A percentile compares a stretch with the other conserved stretches of the same genome.
Conservation (phyloP, 2,888 invertebrate genomes). For the Tridacna gigas region DNA sequence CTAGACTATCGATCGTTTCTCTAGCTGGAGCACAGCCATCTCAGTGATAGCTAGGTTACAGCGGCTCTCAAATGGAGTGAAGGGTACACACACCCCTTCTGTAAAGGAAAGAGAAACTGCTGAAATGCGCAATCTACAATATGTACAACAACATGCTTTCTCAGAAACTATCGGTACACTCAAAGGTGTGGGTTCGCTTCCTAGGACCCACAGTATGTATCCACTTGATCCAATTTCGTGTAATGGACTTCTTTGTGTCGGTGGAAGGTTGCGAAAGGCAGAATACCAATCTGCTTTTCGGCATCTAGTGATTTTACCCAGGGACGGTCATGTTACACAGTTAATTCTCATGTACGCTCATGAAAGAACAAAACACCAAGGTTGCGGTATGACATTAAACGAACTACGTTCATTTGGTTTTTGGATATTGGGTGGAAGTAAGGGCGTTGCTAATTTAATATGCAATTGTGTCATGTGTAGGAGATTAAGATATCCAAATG, state of each 20-base stretch:
- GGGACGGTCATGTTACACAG: slow-evolving; percentile 50
- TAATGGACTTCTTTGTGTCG: slow-evolving; percentile 37
- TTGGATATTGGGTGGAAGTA: slow-evolving; percentile 63
- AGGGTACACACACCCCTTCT: slow-evolving; percentile 23
- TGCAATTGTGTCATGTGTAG: slow-evolving; percentile 52
- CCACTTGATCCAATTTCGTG: slow-evolving; percentile 43
- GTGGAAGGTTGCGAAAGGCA: slow-evolving; percentile 42
- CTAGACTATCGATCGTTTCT: neutral
- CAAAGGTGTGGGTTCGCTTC: slow-evolving; percentile 7
- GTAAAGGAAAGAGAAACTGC: slow-evolving; percentile 40
- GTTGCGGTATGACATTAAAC: slow-evolving; percentile 61
- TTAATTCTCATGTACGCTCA: slow-evolving; percentile 59
- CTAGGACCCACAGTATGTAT: slow-evolving; percentile 38
- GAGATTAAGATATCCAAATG: slow-evolving; percentile 17
- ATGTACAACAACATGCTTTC: slow-evolving; percentile 40
- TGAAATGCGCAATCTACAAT: slow-evolving; percentile 32
- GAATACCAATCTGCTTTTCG: slow-evolving; percentile 30
- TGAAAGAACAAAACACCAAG: no score
- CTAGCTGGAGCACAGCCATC: neutral
- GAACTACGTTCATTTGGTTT: slow-evolving; percentile 53
- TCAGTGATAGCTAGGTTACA: slow-evolving; percentile 16
- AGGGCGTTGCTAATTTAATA: slow-evolving; percentile 45
- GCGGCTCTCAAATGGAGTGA: slow-evolving; percentile 32
- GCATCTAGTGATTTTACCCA: slow-evolving; percentile 67
- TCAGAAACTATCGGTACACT: neutral